Evolutionary conservation across 2,113 vertebrate genomes (phyloP).

Genomic region (Malurus elegans): DNA sequence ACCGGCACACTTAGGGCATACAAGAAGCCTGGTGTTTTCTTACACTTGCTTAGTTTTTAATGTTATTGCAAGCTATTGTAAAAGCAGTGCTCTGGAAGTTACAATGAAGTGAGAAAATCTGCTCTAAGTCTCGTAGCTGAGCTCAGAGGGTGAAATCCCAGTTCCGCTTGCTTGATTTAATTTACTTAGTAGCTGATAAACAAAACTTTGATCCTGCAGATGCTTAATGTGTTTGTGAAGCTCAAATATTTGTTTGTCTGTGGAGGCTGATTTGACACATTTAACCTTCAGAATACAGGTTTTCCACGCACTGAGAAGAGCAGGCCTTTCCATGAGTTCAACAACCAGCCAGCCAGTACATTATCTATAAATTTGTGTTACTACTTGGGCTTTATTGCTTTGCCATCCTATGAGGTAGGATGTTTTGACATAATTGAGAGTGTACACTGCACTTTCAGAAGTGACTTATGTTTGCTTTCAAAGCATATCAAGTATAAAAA

Average conservation of each 20-base stretch:
- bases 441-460: not conserved
- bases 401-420: not conserved
- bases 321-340: not conserved
- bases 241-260: conserved; percentile 41
- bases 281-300: not conserved
- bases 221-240: conserved; percentile 26
- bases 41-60: not conserved
- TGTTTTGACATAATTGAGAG: not conserved
- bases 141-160: conserved; percentile 9
- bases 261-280: not conserved
- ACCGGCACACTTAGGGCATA: not conserved
- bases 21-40: not conserved
- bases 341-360: not conserved
- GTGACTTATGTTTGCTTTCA: not conserved
- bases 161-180: not conserved
- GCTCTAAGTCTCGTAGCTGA: not conserved
- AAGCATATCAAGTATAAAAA: not conserved
- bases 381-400: not conserved
- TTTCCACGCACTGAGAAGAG: not conserved
- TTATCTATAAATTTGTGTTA: not conserved
- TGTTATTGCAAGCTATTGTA: not conserved
- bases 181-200: conserved; percentile 41
- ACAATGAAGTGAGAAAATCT: not conserved
- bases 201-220: conserved; percentile 44
- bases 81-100: not conserved